A percentile compares a stretch with the other conserved stretches of the same genome.
These are phyloP conservation scores for Horisme vitalbata DNA, from an alignment of 2,888 invertebrate genomes.

Conservation along the genomic window DNA sequence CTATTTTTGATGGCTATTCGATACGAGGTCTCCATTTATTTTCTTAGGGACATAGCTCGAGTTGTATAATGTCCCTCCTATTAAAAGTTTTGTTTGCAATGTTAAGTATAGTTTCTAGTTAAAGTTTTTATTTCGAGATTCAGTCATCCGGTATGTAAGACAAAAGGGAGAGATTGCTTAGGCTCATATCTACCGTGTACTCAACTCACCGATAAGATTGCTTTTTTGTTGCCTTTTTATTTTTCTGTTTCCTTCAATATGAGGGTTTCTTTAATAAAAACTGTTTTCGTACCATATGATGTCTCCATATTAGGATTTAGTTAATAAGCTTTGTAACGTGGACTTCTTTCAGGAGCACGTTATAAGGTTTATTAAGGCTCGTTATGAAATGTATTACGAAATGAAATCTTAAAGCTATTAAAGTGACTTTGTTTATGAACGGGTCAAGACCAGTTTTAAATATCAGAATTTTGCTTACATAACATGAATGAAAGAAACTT, in stretches of 20 bases:
- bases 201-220: slow-evolving; percentile 14
- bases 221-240: slow-evolving; percentile 6
- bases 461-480: slow-evolving; percentile 30
- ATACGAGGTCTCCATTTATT: slow-evolving; percentile 2
- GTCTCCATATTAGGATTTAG: slow-evolving; percentile 21
- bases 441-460: slow-evolving; percentile 33
- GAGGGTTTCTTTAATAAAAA: slow-evolving; percentile 8
- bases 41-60: neutral
- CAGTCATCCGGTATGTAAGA: slow-evolving; percentile 7
- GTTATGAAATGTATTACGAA: slow-evolving; percentile 30
- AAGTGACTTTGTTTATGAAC: slow-evolving; percentile 25
- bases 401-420: slow-evolving; percentile 18
- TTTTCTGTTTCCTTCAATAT: slow-evolving; percentile 8
- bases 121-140: slow-evolving; percentile 12
- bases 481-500: slow-evolving; percentile 27
- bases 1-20: slow-evolving; percentile 20
- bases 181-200: slow-evolving; percentile 6
- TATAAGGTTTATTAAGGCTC: slow-evolving; percentile 16
- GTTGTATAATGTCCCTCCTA: neutral
- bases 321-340: no score
- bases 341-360: no score
- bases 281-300: slow-evolving; percentile 22
- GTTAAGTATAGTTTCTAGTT: slow-evolving; percentile 6
- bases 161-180: slow-evolving; percentile 18
- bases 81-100: slow-evolving; percentile 8